Base-by-base conservation (phyloP, 2,888 invertebrate species). In the Tachina lurida region DNA sequence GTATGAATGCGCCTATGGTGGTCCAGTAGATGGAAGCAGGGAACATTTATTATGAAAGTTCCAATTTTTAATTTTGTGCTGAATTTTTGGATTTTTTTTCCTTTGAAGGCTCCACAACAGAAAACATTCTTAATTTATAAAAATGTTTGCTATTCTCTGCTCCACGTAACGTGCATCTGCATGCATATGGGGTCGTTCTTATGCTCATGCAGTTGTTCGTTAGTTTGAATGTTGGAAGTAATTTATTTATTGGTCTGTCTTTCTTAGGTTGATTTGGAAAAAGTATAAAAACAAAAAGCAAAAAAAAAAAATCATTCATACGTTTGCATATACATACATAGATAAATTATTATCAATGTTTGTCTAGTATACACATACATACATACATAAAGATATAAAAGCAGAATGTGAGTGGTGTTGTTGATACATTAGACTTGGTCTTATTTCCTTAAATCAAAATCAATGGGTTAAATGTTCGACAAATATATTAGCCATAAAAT, bases 11-110 rank as follows among this genome's bases (percentile, higher is more conserved):
- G 52, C 47, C 7, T 71, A 49, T 74, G 43, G 68, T 54, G 31
- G 67, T 67, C 67, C 67, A 67, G 43, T 54, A 47, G 58, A 17
- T 54, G 71, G 31, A 71, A 80, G 58, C 58, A 17, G 47, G 71
- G 31, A 76, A 80, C 76, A 80, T 84, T 76, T 76, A 71, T 84
- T 80, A 80, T 80, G 79, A 80, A 80, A 84, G 84, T 84, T 84
- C 52, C 54, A 73, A 62, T 84, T 80, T 73, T 76, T 54, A 31
- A 41, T 63, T 84, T 68, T 70, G 39, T 31, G 47, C 45, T 73
- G 22, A 47, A 15, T 52, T 58, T 45, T 63, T 52, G 56, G 31
- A 1, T 0, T 52, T 43, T 60, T 31, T 54, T 70, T 58, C 31
- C 10, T 41, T 54, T 10, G 43, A 58, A 79, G 75, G 39, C 70